Evolutionary conservation across 2,888 invertebrate species (phyloP), one percentile per base, ranked within the genome.

Genomic region (Miltochrista miniata): DNA sequence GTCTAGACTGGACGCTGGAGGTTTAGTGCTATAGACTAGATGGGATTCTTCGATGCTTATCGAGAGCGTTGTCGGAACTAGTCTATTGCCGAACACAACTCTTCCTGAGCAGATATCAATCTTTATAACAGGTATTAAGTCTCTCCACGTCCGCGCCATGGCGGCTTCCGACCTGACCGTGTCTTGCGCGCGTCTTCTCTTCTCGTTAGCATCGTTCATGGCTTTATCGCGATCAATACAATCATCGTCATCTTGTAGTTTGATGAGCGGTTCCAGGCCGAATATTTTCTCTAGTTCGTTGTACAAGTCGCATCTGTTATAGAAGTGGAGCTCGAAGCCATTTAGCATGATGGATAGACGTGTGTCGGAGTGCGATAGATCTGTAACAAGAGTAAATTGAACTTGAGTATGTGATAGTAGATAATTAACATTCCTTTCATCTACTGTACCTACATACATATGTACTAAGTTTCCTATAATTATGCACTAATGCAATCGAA

Each of bases 41-140:
- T 98, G 97, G 8, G 97, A 96, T 86, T 99, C 98, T 83, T 99
- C 99, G 44, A 98, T 96, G 51, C 96, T 97, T 70, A 98, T 95
- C 13, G 97, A 96, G 49, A 99, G 90, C 0, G 98, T 98, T 12
- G 98, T 98, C 0, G 99, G 99, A 18, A 99, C 95, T 58, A 98
- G 90, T 56, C 97, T 95, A 89, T 99, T 99, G 31, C 99, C 99
- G 85, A 98, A 98, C 5, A 99, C 97, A 59, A 98, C 93, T 57
- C 98, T 95, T 42, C 98, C 98, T 31, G 97, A 96, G 67, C 96
- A 96, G 45, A 99, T 94, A 79, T 99, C 98, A 62, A 98, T 93
- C 92, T 99, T 99, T 56, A 98, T 98, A 48, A 98, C 98, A 33
- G 99, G 99, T 76, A 99, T 97, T 63, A 99, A 93, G 90, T 98